Evolutionary conservation across 2,888 invertebrate species (phyloP), one percentile per base, ranked within the genome.

Genomic region (Enchytraeus crypticus): DNA sequence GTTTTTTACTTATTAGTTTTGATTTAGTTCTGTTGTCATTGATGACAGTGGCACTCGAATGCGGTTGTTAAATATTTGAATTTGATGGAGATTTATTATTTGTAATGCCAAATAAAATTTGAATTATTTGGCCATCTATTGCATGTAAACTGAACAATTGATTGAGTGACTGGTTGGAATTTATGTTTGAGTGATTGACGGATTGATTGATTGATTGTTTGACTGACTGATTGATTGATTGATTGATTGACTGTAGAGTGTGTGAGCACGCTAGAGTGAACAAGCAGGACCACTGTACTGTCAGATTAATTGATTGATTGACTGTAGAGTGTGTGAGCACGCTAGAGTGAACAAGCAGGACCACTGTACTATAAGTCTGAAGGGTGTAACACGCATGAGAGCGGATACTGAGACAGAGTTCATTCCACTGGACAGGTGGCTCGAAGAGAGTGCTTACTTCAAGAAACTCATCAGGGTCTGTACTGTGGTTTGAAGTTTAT

Each of bases 401-500:
- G 69, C 61, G 21, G 77, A 77, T 38, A 84, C 84, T 59, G 90
- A 90, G 75, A 86, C 87, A 78, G 85, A 85, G 18, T 91, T 89
- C 73, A 89, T 89, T 0, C 84, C 87, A 11, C 81, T 92, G 5
- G 83, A 85, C 26, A 83, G 85, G 64, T 92, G 90, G 90, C 88
- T 89, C 74, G 84, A 85, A 62, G 90, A 91, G 74, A 90, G 89
- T 72, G 84, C 84, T n/a, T 85, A 85, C 76, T 91, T 88, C 73
- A 83, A 86, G 46, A 83, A 87, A 73, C 81, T 92, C n/a, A 86
- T 86, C 66, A 84, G 87, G 78, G 86, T 86, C 27, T 21, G n/a
- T 38, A 38, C 38, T 38, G 8, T 38, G 18, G 11, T 38, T 38
- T 38, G 38, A 38, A n/a, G n/a, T n/a, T n/a, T n/a, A n/a, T n/a